Evolutionary conservation across 1,140 invertebrate genomes (phyloP).

Genomic region (Phymastichus coffea): DNA sequence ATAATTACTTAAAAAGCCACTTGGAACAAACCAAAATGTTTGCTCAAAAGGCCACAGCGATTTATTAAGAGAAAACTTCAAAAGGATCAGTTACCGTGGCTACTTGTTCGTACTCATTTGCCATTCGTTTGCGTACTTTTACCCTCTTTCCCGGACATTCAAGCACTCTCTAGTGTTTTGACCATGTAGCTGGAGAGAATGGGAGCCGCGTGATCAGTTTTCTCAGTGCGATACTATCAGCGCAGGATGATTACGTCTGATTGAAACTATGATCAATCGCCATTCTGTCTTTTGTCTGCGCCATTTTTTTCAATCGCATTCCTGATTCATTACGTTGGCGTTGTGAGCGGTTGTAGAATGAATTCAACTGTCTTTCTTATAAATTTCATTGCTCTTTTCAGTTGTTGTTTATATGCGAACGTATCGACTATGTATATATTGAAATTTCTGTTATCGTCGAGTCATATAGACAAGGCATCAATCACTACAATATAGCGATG

Average conservation of each 20-base stretch:
- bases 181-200: conserved; percentile 24
- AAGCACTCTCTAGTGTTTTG: conserved; percentile 12
- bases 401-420: no score
- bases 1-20: no score
- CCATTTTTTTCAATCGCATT: conserved; percentile 35
- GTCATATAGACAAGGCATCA: no score
- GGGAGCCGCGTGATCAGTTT: conserved; percentile 23
- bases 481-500: no score
- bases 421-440: no score
- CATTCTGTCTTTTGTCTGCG: conserved; percentile 39
- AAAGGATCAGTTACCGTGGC: conserved; percentile 11
- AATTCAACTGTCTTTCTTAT: no score
- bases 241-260: conserved; percentile 38
- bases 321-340: no score
- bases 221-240: conserved; percentile 33
- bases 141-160: conserved; percentile 15
- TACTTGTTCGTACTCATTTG: conserved; percentile 16
- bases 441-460: no score
- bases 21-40: not conserved
- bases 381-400: no score
- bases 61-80: conserved; percentile 19
- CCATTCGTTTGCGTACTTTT: conserved; percentile 15
- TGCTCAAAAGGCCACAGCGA: not conserved
- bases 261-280: conserved; percentile 41
- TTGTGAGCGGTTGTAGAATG: no score